Percentiles rank a stretch among this genome's conserved stretches.
phyloP scores from a whole-genome alignment of 2,888 invertebrate species.

The Idaea straminata region DNA sequence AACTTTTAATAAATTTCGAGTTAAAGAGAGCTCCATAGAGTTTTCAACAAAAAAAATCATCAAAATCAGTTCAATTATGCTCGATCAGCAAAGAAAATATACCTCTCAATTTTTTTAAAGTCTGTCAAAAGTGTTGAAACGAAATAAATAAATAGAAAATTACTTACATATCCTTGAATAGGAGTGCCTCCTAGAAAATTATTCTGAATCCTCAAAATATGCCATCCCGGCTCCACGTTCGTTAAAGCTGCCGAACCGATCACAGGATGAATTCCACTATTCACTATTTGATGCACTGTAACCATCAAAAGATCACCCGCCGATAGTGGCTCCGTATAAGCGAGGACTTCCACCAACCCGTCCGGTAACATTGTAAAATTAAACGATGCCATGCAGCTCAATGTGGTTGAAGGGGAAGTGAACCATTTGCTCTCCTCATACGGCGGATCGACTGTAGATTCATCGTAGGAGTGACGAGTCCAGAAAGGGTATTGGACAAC shows the following conservation, averaged over 20 bases:
- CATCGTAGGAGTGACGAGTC: slow-evolving; percentile 35
- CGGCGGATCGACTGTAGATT: slow-evolving; percentile 29
- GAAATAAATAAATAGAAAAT: slow-evolving; percentile 4
- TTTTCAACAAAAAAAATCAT: too few relatives aligned
- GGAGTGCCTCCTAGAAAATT: slow-evolving; percentile 23
- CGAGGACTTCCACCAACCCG: slow-evolving; percentile 45
- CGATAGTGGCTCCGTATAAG: slow-evolving; percentile 38
- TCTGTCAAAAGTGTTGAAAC: not conserved
- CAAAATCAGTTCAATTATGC: too few relatives aligned
- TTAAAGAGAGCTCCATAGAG: too few relatives aligned
- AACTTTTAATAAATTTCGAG: too few relatives aligned
- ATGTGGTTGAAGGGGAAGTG: slow-evolving; percentile 29
- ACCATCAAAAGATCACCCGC: slow-evolving; percentile 38
- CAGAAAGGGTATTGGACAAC: slow-evolving; percentile 26
- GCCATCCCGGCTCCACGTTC: slow-evolving; percentile 33
- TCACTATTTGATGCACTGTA: slow-evolving; percentile 34
- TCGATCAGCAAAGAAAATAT: not conserved
- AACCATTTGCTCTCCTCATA: slow-evolving; percentile 34
- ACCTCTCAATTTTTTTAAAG: not conserved
- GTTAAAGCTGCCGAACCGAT: slow-evolving; percentile 15
- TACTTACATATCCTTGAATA: slow-evolving; percentile 46
- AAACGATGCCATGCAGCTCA: slow-evolving; percentile 38
- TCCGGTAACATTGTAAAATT: slow-evolving; percentile 36
- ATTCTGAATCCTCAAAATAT: slow-evolving; percentile 27
- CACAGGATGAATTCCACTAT: slow-evolving; percentile 19